Conservation (phyloP, 2,113 vertebrate species). For the Pimephales promelas region DNA sequence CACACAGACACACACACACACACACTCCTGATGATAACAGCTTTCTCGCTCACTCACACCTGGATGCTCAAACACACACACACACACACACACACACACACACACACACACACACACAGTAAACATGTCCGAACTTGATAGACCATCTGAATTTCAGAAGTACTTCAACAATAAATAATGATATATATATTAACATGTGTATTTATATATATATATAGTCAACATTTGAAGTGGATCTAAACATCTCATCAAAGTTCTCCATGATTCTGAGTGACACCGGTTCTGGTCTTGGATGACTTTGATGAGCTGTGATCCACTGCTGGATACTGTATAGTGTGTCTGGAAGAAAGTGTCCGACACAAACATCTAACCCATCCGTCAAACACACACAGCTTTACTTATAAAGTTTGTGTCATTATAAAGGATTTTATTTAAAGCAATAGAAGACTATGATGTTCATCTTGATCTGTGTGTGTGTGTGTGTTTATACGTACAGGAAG, state of each 20-base stretch:
- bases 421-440: background rate
- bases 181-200: background rate
- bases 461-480: no score
- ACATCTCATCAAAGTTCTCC: no score
- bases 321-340: background rate
- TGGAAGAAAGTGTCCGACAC: background rate
- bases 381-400: background rate
- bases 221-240: no score
- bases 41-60: background rate
- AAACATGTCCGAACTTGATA: slow-evolving; percentile 63
- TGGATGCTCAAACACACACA: background rate
- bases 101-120: slow-evolving; percentile 8
- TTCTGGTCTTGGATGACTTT: no score
- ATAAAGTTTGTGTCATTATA: background rate
- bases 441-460: background rate
- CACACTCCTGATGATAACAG: slow-evolving; percentile 27
- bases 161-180: slow-evolving; percentile 65
- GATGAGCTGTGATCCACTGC: no score
- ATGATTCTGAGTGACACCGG: no score
- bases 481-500: slow-evolving; percentile 49
- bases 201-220: background rate
- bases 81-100: slow-evolving; percentile 35
- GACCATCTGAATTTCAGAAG: slow-evolving; percentile 71
- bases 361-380: background rate
- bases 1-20: background rate